These are phyloP conservation scores for Drosophila colorata DNA, from an alignment of 2,888 invertebrate species.

Conservation along the genomic window DNA sequence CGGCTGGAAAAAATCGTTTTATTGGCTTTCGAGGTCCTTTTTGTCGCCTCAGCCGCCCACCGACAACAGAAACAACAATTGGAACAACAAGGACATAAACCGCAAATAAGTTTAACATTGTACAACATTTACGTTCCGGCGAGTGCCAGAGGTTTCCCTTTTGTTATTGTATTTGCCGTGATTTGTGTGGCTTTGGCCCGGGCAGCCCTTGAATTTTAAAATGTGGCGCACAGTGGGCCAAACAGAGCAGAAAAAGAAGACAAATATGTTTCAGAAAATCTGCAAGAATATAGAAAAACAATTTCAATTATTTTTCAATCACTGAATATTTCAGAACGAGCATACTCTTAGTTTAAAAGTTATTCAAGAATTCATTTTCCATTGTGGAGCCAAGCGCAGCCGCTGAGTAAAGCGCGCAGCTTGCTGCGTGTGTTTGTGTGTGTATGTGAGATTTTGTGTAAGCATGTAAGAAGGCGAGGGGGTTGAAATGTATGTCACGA, in stretches of 20 bases:
- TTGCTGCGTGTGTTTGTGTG: no score
- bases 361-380: no score
- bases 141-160: slow-evolving; percentile 56
- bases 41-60: slow-evolving; percentile 67
- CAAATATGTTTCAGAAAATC: no score
- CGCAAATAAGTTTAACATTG: slow-evolving; percentile 79
- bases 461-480: no score
- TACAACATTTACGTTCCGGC: slow-evolving; percentile 56
- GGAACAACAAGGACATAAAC: slow-evolving; percentile 68
- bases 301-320: no score
- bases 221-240: slow-evolving; percentile 56
- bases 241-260: not conserved
- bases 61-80: slow-evolving; percentile 31
- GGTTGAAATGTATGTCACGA: no score
- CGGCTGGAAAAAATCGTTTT: slow-evolving; percentile 81
- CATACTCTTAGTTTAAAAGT: no score
- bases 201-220: slow-evolving; percentile 67
- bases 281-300: no score
- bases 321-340: no score
- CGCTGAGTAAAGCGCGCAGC: no score
- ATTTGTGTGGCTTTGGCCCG: slow-evolving; percentile 69
- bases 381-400: no score
- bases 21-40: slow-evolving; percentile 83
- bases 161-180: slow-evolving; percentile 72
- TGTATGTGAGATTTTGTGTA: no score